Base-by-base conservation (phyloP, 2,797 vertebrate species). In the Sebastes umbrosus region DNA sequence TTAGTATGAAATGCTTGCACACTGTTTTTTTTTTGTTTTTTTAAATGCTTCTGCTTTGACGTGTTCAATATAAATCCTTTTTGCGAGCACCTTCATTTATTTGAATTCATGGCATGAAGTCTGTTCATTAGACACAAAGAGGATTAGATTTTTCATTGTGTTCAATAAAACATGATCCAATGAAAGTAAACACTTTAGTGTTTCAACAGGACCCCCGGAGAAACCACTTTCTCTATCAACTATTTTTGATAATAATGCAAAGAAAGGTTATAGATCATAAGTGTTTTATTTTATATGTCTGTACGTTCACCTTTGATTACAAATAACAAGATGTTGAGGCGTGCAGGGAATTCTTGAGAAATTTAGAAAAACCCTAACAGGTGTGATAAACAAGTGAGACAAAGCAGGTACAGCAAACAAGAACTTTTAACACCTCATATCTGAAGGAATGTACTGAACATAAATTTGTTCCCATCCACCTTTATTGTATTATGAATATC, bases 61-160 rank as follows among this genome's bases (percentile, higher is more conserved):
- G 46, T 52, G 13, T 27, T 72, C 13, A 34, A 2, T 22, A 43
- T 36, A 52, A 71, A 74, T 57, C 4, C 22, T 12, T 54, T 85
- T 65, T 31, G 73, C 6, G 18, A 75, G 54, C 63, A 77, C 27
- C 57, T 78, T 46, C 13, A 1, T 71, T 39, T 46, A 74, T 74
- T 71, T 64, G 2, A 63, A 29, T 59, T 62, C 2, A 3, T 10
- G n/a, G 10, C n/a, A 13, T 29, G 4, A 27, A 14, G 8, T 18
- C 7, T n/a, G 2, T 79, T 82, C 16, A 76, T 73, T 54, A 25
- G 46, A 57, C 25, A 57, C 20, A 75, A 59, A 73, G 9, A 69
- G 54, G 67, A 82, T 83, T 77, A 9, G 1, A 6, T 66, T 25
- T 77, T 88, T 73, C 13, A 70, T 27, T 32, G 70, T 43, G 65